phyloP scores from a whole-genome alignment of 2,888 invertebrate genomes.

The Morpho helenor region DNA sequence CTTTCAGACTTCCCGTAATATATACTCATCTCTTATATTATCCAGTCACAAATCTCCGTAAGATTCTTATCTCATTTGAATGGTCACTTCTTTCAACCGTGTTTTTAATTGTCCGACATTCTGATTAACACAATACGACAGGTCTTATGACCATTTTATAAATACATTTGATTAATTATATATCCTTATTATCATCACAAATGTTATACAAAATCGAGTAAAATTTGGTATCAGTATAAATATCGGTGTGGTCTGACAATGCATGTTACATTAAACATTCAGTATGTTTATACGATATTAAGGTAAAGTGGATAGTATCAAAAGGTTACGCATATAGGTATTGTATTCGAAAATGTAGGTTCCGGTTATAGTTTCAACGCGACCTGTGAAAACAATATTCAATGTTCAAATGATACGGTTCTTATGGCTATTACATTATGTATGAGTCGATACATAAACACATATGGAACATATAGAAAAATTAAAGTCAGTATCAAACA shows the following conservation, averaged over 20 bases:
- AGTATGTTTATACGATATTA: conserved; percentile 22
- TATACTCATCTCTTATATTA: too few relatives aligned
- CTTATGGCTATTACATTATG: conserved; percentile 5
- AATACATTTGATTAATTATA: too few relatives aligned
- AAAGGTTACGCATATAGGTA: conserved; percentile 17
- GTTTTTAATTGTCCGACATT: too few relatives aligned
- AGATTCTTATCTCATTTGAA: too few relatives aligned
- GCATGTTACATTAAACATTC: conserved; percentile 29
- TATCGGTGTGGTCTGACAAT: conserved; percentile 20
- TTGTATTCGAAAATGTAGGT: conserved; percentile 13
- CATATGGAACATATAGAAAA: neutral
- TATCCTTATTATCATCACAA: too few relatives aligned
- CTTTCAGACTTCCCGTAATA: too few relatives aligned
- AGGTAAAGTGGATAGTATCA: conserved; percentile 24
- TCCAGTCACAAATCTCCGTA: too few relatives aligned
- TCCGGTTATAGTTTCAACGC: conserved; percentile 5
- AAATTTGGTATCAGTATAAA: too few relatives aligned
- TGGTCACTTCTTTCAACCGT: too few relatives aligned
- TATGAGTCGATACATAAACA: conserved; percentile 2
- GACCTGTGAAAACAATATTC: conserved; percentile 3
- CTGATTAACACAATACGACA: too few relatives aligned
- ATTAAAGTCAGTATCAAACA: neutral
- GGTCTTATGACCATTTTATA: too few relatives aligned
- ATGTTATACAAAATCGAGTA: too few relatives aligned
- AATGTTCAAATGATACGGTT: conserved; percentile 9